Conservation (phyloP, 2,797 vertebrate species). For the Sebastes oblongus region DNA sequence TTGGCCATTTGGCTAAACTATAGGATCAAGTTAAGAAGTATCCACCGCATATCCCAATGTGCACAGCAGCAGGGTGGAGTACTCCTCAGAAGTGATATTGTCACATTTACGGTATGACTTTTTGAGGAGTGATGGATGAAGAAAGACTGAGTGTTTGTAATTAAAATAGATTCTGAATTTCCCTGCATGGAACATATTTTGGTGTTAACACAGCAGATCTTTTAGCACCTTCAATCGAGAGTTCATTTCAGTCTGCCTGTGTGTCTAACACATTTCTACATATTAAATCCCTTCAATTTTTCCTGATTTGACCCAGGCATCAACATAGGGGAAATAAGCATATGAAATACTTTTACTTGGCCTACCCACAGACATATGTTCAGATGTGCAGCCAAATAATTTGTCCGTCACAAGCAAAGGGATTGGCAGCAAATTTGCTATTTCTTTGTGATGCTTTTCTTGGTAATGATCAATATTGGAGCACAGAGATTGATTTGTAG, state of each 20-base stretch:
- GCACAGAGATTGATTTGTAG: not conserved
- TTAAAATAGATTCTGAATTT: not conserved
- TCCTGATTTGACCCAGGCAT: not conserved
- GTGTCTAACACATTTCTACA: constrained; percentile 12
- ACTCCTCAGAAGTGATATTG: constrained; percentile 1
- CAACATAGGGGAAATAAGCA: not conserved
- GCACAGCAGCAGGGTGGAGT: not conserved
- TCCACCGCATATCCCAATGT: not conserved
- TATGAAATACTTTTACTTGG: not conserved
- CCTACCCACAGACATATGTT: not conserved
- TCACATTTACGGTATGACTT: constrained; percentile 11
- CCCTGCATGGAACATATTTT: not conserved
- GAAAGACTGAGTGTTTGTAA: not conserved
- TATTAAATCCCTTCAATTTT: not conserved
- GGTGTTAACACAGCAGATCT: not conserved
- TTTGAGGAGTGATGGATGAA: not conserved
- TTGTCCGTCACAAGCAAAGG: not conserved
- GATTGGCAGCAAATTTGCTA: not conserved
- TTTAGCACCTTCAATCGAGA: not conserved
- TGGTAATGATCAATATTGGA: not conserved
- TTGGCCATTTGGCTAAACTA: constrained; percentile 35
- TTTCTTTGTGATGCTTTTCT: not conserved
- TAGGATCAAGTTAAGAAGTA: constrained; percentile 27
- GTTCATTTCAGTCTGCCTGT: not conserved
- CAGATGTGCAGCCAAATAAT: not conserved